Conservation (phyloP, 2,113 vertebrate species). For the Noturus placidus region DNA sequence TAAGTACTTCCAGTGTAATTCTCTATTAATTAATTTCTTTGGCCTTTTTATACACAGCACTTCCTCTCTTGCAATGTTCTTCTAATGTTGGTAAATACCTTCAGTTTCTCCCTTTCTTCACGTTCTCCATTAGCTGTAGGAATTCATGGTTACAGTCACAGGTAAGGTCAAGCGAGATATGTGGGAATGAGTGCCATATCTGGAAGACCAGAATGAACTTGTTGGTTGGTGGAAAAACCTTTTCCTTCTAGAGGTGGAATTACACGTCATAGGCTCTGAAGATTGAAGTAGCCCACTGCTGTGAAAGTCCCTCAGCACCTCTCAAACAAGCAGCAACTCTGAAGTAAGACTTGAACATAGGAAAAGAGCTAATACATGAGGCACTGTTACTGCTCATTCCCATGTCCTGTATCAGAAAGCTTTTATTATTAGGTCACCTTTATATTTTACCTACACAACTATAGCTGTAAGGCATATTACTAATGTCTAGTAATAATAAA, state of each 20-base stretch:
- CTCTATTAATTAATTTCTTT: neutral
- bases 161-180: neutral
- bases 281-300: neutral
- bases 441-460: neutral
- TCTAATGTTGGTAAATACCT: neutral
- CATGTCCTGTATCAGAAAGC: neutral
- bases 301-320: neutral
- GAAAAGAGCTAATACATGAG: neutral
- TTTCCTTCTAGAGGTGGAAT: neutral
- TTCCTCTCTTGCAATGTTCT: neutral
- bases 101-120: neutral
- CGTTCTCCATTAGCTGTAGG: neutral
- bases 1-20: neutral
- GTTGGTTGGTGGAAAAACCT: neutral
- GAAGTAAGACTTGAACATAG: neutral
- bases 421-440: neutral
- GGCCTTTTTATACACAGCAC: neutral
- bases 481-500: neutral
- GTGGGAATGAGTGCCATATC: neutral
- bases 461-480: neutral
- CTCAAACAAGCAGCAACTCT: neutral
- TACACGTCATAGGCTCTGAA: neutral
- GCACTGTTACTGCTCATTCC: neutral
- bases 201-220: neutral
- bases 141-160: neutral